Evolutionary conservation across 1,140 invertebrate genomes (phyloP), one percentile per base, ranked within the genome.

Genomic region (Phymorhynchus buccinoides): DNA sequence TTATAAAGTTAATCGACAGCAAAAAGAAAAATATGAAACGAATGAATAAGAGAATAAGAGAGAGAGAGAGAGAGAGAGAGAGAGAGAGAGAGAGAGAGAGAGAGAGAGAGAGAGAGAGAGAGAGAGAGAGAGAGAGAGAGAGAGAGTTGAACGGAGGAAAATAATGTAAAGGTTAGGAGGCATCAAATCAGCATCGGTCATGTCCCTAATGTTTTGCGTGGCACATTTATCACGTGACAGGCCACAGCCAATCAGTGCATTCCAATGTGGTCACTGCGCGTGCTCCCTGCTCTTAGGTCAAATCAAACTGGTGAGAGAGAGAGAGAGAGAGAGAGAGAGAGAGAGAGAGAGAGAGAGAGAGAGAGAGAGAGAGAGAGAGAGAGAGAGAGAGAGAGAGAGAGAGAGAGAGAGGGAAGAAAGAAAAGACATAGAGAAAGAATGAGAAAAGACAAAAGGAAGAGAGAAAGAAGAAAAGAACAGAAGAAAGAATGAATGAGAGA

Each of bases 261-360:
- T 77, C 35, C 56, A 62, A 62, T 27, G 18, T 62, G 56, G 56
- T 62, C 56, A 62, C 18, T 12, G 56, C 56, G 56, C 56, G 56
- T 18, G 56, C 22, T 0, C 56, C 12, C 22, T 9, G 9, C 37
- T 73, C 30, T 32, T 9, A 14, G 37, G 48, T 52, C 75, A 39
- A 78, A 78, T 9, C 30, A 75, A 32, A 75, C 71, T n/a, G 71
- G 71, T 32, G 75, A 78, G 16, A 79, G 3, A 79, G 3, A 79
- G 41, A 79, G 37, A 42, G 77, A 79, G 37, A 79, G 77, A 79
- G 77, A 44, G 77, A 79, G 77, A 79, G 77, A 79, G 77, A 79
- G 77, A 79, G 77, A 79, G 77, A 79, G 12, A 42, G 77, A 79
- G 39, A 42, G 77, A 79, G 39, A 41, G 48, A 52, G 77, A 79